Evolutionary conservation across 2,888 invertebrate genomes (phyloP), one percentile per base, ranked within the genome.

Genomic region (Linnaemya vulpina): DNA sequence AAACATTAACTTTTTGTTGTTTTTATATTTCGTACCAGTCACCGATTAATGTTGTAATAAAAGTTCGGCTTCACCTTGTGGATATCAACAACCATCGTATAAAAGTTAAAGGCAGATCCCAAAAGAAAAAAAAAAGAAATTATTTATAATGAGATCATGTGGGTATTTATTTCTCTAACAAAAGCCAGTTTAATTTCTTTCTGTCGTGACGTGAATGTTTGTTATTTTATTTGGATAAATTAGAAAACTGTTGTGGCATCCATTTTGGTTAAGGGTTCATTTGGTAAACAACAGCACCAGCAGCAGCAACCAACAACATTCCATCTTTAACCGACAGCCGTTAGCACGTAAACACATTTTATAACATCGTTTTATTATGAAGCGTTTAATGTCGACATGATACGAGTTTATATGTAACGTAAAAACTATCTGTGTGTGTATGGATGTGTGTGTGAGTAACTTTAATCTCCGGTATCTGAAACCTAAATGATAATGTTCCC

Each of bases 341-440:
- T 81, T 81, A 81, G 81, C 81, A 81, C 81, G 81, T 81, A 81
- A 70, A 81, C 43, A 53, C 70, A 11, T 62, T 35, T 62, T 68
- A 35, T 17, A 63, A 62, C 53, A 62, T 62, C 68, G 25, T 55
- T 70, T 75, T 67, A 67, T 68, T 68, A 53, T 43, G 53, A 35
- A 25, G n/a, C 20, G 40, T 62, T 70, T 62, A 70, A 68, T 70
- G 60, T 68, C 51, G 68, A 35, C 58, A 4, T n/a, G 3, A 3
- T 22, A 40, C 30, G 17, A 49, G 49, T 51, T 13, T 15, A 55
- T 30, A 13, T 55, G 30, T 55, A 55, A 55, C 25, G 15, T 15
- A n/a, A 13, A 25, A 55, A 25, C 25, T 25, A 15, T 25, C 10
- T 15, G 11, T 13, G 49, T 20, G 1, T 51, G 10, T 51, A 10